phyloP scores from a whole-genome alignment of 23 tunicate genomes.

The Diplosoma virens region DNA sequence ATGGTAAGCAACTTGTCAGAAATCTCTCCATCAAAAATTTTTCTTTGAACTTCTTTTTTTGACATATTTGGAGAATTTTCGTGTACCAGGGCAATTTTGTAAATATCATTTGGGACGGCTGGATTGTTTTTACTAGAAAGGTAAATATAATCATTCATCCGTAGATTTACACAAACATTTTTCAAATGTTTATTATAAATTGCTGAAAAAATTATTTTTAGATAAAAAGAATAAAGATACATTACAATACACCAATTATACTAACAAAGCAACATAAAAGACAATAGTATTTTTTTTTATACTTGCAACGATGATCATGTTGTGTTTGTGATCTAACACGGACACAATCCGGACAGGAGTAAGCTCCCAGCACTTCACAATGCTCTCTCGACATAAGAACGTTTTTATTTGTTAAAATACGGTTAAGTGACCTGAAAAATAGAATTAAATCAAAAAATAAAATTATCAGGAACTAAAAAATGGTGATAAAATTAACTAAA shows the following conservation, averaged over 20 bases:
- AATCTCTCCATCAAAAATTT: slow-evolving; percentile 65
- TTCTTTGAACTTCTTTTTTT: slow-evolving; percentile 59
- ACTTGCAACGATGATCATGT: slow-evolving; percentile 72
- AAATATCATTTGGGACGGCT: slow-evolving; percentile 57
- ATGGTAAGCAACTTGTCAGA: slow-evolving; percentile 31
- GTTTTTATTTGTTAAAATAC: slow-evolving; percentile 35
- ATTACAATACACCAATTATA: too few species aligned
- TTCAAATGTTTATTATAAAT: too few species aligned
- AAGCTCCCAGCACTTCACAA: slow-evolving; percentile 81
- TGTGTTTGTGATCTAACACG: slow-evolving; percentile 40
- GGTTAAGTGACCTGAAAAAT: slow-evolving; percentile 53
- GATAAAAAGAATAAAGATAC: too few species aligned
- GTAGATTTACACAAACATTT: too few species aligned
- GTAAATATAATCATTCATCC: too few species aligned
- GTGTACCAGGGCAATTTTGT: slow-evolving; percentile 68
- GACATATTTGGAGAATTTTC: slow-evolving; percentile 53
- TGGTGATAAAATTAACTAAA: too few species aligned
- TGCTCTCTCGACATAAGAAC: slow-evolving; percentile 58
- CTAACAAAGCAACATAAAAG: too few species aligned
- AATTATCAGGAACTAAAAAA: too few species aligned
- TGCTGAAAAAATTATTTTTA: too few species aligned
- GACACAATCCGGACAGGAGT: slow-evolving; percentile 69
- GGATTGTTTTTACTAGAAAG: slow-evolving; percentile 40
- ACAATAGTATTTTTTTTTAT: not conserved
- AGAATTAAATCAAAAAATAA: too few species aligned